phyloP scores from a whole-genome alignment of 2,888 invertebrate species.

The Ichneumoninae sp. region DNA sequence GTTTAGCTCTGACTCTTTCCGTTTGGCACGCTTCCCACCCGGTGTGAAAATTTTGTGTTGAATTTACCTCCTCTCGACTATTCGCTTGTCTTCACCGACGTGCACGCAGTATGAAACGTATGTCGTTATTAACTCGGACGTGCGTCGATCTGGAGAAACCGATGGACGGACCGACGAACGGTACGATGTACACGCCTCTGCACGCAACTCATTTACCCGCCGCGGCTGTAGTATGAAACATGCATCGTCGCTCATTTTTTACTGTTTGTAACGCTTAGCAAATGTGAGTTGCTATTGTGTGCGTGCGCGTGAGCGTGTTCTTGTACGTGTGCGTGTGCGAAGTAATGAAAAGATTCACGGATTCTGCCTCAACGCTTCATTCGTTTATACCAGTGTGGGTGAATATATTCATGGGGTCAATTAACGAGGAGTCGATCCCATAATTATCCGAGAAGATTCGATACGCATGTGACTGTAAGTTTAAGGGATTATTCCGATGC shows the following conservation, averaged over 20 bases:
- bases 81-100: slow-evolving; percentile 65
- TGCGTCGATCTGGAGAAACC: slow-evolving; percentile 48
- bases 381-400: background rate
- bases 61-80: slow-evolving; percentile 75
- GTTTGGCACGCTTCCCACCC: slow-evolving; percentile 76
- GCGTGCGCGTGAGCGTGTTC: background rate
- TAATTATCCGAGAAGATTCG: background rate
- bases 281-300: slow-evolving; percentile 38
- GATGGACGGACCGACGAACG: slow-evolving; percentile 39
- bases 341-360: slow-evolving; percentile 18
- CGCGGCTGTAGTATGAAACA: slow-evolving; percentile 19
- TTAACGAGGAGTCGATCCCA: slow-evolving; percentile 7
- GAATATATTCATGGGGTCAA: slow-evolving; percentile 21
- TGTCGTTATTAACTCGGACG: slow-evolving; percentile 78
- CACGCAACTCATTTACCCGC: slow-evolving; percentile 61
- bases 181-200: slow-evolving; percentile 29
- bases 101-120: slow-evolving; percentile 80
- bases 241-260: slow-evolving; percentile 56
- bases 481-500: background rate
- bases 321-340: background rate
- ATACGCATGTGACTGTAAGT: background rate
- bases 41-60: slow-evolving; percentile 82
- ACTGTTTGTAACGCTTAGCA: slow-evolving; percentile 47
- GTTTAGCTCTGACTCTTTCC: slow-evolving; percentile 49
- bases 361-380: background rate